phyloP scores from a whole-genome alignment of 2,888 invertebrate genomes.

The Lepidochrysops patricia region DNA sequence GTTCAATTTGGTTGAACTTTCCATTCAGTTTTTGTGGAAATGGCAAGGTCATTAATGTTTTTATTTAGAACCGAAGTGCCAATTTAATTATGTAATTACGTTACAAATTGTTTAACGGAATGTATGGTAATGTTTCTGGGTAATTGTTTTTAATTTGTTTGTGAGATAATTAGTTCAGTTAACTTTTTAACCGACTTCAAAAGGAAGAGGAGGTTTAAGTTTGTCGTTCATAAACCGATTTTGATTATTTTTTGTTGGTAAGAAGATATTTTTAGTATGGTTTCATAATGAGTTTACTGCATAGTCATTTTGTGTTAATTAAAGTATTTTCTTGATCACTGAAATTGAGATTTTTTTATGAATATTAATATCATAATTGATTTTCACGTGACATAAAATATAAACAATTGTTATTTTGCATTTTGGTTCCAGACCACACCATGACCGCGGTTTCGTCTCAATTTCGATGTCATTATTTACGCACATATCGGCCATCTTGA shows the following conservation, averaged over 20 bases:
- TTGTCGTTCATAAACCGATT: too few relatives aligned
- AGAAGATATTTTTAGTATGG: too few relatives aligned
- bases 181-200: too few relatives aligned
- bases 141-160: neutral
- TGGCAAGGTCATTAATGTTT: constrained; percentile 2
- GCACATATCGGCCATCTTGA: neutral
- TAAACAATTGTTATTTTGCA: too few relatives aligned
- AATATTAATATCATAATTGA: too few relatives aligned
- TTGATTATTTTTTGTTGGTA: too few relatives aligned
- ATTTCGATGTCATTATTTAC: neutral
- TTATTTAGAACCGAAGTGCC: neutral
- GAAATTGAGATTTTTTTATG: too few relatives aligned
- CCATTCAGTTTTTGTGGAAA: neutral
- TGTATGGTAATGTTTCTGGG: neutral
- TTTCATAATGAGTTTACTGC: too few relatives aligned
- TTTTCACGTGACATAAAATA: too few relatives aligned
- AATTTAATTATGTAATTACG: constrained; percentile 1
- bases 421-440: neutral
- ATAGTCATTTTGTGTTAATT: too few relatives aligned
- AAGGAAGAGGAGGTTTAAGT: too few relatives aligned
- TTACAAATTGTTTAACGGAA: neutral
- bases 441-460: neutral
- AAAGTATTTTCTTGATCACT: too few relatives aligned
- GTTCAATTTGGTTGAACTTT: neutral
- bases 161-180: neutral